Evolutionary conservation across 2,797 vertebrate species (phyloP).

Genomic region (Bucorvus abyssinicus): DNA sequence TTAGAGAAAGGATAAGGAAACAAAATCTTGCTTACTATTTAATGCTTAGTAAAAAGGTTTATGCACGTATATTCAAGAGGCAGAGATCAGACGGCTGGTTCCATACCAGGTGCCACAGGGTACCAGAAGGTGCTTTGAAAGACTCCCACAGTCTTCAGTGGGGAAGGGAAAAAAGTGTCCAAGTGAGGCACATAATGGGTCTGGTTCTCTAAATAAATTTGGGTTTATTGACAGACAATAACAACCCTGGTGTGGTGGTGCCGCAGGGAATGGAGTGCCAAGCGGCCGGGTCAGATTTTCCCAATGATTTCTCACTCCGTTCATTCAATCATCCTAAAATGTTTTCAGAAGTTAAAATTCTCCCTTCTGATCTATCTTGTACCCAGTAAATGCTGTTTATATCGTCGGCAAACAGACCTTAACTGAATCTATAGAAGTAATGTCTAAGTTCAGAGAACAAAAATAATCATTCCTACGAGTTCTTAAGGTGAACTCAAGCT

Average conservation of each 20-base stretch:
- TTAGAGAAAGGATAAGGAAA: neutral
- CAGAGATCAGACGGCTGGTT: neutral
- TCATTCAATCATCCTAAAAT: slow-evolving; percentile 64
- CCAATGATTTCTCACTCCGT: slow-evolving; percentile 29
- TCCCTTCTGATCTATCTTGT: slow-evolving; percentile 53
- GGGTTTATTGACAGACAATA: neutral
- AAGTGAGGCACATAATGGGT: neutral
- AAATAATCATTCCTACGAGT: slow-evolving; percentile 71
- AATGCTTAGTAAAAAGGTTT: neutral
- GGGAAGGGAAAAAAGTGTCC: neutral
- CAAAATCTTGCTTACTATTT: neutral
- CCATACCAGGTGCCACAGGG: neutral
- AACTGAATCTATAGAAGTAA: slow-evolving; percentile 56
- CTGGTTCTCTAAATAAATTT: slow-evolving; percentile 47
- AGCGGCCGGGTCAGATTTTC: slow-evolving; percentile 1
- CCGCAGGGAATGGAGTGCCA: neutral
- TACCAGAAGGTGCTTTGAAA: slow-evolving; percentile 32
- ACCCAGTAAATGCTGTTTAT: slow-evolving; percentile 72
- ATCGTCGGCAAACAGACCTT: slow-evolving; percentile 62
- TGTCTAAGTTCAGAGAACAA: slow-evolving; percentile 56
- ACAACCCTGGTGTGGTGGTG: neutral
- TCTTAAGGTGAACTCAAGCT: slow-evolving; percentile 65
- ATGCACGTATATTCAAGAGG: neutral
- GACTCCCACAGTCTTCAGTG: neutral
- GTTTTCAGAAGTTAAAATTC: slow-evolving; percentile 67